Evolutionary conservation across 2,113 vertebrate genomes (phyloP).

Genomic region (Festucalex cinctus): DNA sequence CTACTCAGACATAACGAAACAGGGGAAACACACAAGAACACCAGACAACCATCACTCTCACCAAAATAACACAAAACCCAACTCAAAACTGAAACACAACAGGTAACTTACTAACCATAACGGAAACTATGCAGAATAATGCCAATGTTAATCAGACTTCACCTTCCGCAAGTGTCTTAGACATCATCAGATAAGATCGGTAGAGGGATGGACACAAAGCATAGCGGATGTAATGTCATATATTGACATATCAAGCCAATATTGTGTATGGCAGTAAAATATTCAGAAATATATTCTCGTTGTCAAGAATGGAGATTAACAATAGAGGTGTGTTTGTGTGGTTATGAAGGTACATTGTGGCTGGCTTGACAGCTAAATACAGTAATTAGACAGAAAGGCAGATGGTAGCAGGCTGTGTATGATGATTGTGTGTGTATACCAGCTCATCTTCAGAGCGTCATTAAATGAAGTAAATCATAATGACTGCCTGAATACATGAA

Average conservation of each 20-base stretch:
- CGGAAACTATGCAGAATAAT: too few species aligned
- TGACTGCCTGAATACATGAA: not conserved
- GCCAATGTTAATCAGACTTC: too few species aligned
- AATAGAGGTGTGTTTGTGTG: not conserved
- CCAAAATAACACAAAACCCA: too few species aligned
- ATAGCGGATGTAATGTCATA: not conserved
- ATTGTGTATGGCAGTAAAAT: not conserved
- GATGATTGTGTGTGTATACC: conserved; percentile 7
- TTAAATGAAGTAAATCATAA: not conserved
- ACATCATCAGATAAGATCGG: too few species aligned
- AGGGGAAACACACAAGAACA: too few species aligned
- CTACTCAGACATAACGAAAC: too few species aligned
- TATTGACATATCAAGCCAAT: not conserved
- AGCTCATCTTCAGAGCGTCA: not conserved
- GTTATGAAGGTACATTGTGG: conserved; percentile 21
- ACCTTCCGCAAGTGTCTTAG: too few species aligned
- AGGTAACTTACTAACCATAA: too few species aligned
- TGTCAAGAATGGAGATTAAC: not conserved
- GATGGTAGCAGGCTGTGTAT: conserved; percentile 10
- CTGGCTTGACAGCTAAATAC: conserved; percentile 31
- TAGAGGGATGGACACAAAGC: not conserved
- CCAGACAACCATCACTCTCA: too few species aligned
- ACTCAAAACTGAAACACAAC: too few species aligned
- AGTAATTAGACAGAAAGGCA: conserved; percentile 13
- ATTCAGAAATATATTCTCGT: not conserved